Percentiles rank a stretch among this genome's conserved stretches.
Conservation (phyloP, 2,888 invertebrate species). For the Lampropteryx suffumata region DNA sequence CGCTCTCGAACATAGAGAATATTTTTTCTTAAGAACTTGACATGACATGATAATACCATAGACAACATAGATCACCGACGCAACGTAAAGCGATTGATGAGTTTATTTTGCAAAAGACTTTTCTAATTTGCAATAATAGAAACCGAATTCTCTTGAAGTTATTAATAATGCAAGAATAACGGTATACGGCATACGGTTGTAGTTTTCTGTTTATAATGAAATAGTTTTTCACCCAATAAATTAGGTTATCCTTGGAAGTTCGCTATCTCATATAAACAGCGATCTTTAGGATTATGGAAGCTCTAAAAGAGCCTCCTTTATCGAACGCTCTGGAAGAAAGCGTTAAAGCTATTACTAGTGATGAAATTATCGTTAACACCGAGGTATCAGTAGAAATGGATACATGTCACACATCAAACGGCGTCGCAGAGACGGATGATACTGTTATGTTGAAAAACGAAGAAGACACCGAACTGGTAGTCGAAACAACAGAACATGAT, state of each 20-base stretch:
- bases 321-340: conserved; percentile 43
- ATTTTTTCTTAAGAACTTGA: too few relatives aligned
- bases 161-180: background rate
- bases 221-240: background rate
- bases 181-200: too few relatives aligned
- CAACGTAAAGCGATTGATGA: conserved; percentile 43
- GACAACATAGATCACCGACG: conserved; percentile 38
- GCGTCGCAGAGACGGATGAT: conserved; percentile 50
- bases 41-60: too few relatives aligned
- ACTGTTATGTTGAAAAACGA: conserved; percentile 33
- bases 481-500: conserved; percentile 13
- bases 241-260: conserved; percentile 38
- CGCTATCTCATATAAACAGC: conserved; percentile 14
- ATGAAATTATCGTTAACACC: conserved; percentile 34
- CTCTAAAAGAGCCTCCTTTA: conserved; percentile 46
- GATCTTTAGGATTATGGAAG: conserved; percentile 41
- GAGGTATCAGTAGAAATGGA: conserved; percentile 46
- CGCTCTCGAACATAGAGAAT: too few relatives aligned
- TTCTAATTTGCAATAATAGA: conserved; percentile 9
- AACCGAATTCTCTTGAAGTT: background rate
- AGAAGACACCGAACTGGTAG: conserved; percentile 16
- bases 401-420: conserved; percentile 67
- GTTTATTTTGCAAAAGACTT: conserved; percentile 33
- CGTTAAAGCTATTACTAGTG: conserved; percentile 49
- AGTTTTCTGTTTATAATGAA: conserved; percentile 6